Evolutionary conservation across 2,797 vertebrate genomes (phyloP), one percentile per base, ranked within the genome.

Genomic region (Sphenopsis melanotis): DNA sequence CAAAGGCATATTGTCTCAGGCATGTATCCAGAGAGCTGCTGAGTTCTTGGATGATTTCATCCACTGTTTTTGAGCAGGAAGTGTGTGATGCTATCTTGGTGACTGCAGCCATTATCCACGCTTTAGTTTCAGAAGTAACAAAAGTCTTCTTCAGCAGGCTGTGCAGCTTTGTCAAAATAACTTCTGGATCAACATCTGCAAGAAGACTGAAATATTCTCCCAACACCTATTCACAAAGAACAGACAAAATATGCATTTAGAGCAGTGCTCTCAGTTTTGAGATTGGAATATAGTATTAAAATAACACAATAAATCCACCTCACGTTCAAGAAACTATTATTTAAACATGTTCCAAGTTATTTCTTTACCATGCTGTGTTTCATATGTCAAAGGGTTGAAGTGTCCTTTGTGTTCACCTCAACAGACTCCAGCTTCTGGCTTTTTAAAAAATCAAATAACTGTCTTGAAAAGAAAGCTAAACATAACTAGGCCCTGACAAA

Each of bases 131-230:
- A 77, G 98, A 98, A 95, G 98, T 99, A 94, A 98, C 93, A 32
- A 90, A 98, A 47, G 96, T 98, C 95, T 97, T 98, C 81, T 97
- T 97, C 83, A 99, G 94, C 91, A 99, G 94, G 78, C 89, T 97
- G 74, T 97, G 94, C n/a, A 99, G 97, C 70, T 98, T 98, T 29
- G 52, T 90, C 93, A 99, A 95, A 80, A 99, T 96, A 34, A 97
- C 89, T n/a, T 96, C 95, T 18, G 98, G 97, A 34, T 98, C 97
- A 71, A 98, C 95, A 34, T 98, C 97, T 70, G 97, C 94, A 92
- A 95, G 98, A 69, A 99, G 97, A 79, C 98, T 97, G 52, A 98
- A 98, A 96, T 99, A 99, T 76, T 99, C 99, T 32, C 99, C 99
- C 36, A 99, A 97, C 9, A 99, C 99, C 99, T 99, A 92, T n/a